Conservation (phyloP, 2,888 invertebrate species). For the Copidosoma aretas region DNA sequence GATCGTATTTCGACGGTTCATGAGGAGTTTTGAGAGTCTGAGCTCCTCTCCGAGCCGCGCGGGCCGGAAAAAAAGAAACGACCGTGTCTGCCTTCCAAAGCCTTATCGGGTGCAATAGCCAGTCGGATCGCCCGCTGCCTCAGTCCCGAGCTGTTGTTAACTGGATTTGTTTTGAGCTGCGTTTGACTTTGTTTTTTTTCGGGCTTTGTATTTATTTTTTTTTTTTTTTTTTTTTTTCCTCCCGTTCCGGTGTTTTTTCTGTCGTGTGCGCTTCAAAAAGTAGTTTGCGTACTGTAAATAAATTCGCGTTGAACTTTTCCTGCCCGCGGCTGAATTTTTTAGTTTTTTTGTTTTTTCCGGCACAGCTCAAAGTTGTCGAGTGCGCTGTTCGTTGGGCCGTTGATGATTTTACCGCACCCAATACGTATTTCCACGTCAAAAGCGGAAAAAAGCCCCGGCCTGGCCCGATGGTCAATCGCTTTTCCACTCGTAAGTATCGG, state of each 20-base stretch:
- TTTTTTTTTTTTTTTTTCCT: not conserved
- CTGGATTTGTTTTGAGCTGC: not conserved
- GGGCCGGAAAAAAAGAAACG: not conserved
- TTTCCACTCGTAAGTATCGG: too few relatives aligned
- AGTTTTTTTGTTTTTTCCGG: too few relatives aligned
- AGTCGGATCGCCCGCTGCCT: not conserved
- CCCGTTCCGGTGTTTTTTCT: not conserved
- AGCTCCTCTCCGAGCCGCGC: not conserved
- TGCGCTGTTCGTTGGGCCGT: too few relatives aligned
- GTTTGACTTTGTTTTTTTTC: too few relatives aligned
- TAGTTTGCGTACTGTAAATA: not conserved
- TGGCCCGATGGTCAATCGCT: too few relatives aligned
- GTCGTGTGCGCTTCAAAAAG: not conserved
- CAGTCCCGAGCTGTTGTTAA: not conserved
- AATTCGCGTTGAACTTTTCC: too few relatives aligned
- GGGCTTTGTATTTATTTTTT: too few relatives aligned
- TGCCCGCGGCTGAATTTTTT: too few relatives aligned
- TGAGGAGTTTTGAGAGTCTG: not conserved
- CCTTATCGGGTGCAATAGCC: not conserved
- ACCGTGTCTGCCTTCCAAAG: not conserved
- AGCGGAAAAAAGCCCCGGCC: too few relatives aligned
- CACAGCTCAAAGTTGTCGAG: too few relatives aligned
- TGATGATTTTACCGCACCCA: too few relatives aligned
- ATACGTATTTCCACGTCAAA: too few relatives aligned
- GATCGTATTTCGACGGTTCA: constrained; percentile 1